Conservation (phyloP, 2,797 vertebrate genomes). For the Enteromius unitaeniatus region DNA sequence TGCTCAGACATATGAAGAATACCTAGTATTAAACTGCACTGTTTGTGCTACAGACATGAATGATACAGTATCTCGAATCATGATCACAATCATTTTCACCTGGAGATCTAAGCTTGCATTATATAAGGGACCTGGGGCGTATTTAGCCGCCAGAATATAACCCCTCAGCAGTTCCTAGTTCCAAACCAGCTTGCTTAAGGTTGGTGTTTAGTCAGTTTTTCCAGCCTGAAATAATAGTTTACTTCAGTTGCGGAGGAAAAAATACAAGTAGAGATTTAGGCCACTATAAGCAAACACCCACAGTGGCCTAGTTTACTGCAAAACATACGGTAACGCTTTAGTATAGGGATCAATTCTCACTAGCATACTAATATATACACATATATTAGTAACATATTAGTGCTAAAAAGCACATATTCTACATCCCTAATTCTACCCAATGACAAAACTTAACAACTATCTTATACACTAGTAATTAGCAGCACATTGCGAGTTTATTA, state of each 20-base stretch:
- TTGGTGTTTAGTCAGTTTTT: neutral
- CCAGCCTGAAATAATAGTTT: neutral
- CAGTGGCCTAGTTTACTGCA: neutral
- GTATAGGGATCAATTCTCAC: neutral
- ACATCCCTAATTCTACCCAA: neutral
- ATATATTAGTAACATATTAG: conserved; percentile 1
- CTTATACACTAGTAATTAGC: neutral
- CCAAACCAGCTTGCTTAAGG: neutral
- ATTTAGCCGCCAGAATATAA: conserved; percentile 4
- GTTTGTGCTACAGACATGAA: neutral
- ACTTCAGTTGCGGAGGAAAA: neutral
- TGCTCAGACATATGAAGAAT: neutral
- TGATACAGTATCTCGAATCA: neutral
- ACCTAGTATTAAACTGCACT: neutral
- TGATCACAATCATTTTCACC: neutral
- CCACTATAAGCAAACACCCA: neutral
- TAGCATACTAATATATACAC: too few species aligned
- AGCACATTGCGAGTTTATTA: too few species aligned
- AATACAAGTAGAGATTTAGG: neutral
- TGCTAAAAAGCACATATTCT: neutral
- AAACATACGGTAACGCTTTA: neutral
- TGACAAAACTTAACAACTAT: neutral
- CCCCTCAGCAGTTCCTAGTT: neutral
- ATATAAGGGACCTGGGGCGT: neutral
- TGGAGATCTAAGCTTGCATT: neutral